Percentiles rank a stretch among this genome's conserved stretches.
These are phyloP conservation scores for Sinotaia quadrata DNA, from an alignment of 2,888 invertebrate genomes.

Conservation along the genomic window DNA sequence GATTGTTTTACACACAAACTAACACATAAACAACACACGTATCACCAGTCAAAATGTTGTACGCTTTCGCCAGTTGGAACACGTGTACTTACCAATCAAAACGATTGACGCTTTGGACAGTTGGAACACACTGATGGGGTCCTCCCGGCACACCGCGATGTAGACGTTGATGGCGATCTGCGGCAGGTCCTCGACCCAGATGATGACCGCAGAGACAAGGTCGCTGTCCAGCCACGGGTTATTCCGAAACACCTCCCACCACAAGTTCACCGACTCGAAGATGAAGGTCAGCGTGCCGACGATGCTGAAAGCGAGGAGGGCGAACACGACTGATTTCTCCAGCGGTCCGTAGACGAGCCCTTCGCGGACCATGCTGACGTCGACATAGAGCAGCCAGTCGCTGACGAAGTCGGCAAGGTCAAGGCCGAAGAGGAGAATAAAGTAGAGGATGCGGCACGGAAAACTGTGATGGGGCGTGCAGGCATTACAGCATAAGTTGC, in stretches of 20 bases:
- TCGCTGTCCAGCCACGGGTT: constrained; percentile 48
- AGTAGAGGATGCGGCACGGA: constrained; percentile 28
- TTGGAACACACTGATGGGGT: constrained; percentile 57
- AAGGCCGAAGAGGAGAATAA: constrained; percentile 45
- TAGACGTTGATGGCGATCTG: constrained; percentile 45
- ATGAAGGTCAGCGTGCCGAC: constrained; percentile 39
- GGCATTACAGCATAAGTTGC: constrained; percentile 2
- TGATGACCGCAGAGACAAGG: constrained; percentile 43
- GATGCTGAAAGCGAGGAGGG: constrained; percentile 48
- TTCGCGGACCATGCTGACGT: constrained; percentile 42
- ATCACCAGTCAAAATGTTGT: too few relatives aligned
- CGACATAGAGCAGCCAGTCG: constrained; percentile 54
- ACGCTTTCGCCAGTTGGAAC: too few relatives aligned
- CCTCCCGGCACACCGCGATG: constrained; percentile 53
- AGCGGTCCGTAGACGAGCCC: constrained; percentile 57
- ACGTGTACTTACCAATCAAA: constrained; percentile 40
- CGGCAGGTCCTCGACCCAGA: constrained; percentile 53
- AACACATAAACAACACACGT: too few relatives aligned
- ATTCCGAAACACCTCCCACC: constrained; percentile 39
- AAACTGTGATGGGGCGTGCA: constrained; percentile 11
- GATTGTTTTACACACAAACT: too few relatives aligned
- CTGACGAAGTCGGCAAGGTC: constrained; percentile 48
- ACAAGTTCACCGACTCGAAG: constrained; percentile 31
- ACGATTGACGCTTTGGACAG: constrained; percentile 51
- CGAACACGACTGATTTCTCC: constrained; percentile 27